Evolutionary conservation across 2,797 vertebrate species (phyloP).

Genomic region (Rhynchotus rufescens): DNA sequence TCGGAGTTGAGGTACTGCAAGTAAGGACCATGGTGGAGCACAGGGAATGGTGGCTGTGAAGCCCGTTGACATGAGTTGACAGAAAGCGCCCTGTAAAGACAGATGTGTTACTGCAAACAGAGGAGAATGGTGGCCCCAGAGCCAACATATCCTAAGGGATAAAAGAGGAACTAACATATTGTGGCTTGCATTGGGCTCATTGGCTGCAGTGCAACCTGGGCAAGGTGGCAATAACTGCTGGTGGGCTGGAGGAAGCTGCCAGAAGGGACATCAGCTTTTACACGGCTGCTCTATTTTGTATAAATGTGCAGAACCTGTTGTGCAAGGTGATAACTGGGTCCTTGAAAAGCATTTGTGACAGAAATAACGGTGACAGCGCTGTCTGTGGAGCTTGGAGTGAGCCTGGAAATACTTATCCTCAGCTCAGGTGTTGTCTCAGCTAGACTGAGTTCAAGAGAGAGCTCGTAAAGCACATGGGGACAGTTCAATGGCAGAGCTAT

Average conservation of each 20-base stretch:
- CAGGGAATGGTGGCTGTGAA: neutral
- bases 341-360: neutral
- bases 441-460: neutral
- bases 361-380: neutral
- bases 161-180: neutral
- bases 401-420: neutral
- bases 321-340: rapidly evolving
- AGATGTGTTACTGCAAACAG: neutral
- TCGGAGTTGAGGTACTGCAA: neutral
- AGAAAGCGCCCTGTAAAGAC: neutral
- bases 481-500: neutral
- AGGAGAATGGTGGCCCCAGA: neutral
- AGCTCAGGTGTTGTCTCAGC: neutral
- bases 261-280: neutral
- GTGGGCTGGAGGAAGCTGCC: neutral
- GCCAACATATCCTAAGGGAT: too few relatives aligned
- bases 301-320: rapidly evolving
- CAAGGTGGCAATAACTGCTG: rapidly evolving
- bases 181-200: neutral
- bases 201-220: neutral
- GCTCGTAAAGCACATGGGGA: neutral
- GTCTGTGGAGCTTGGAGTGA: neutral
- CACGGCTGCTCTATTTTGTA: neutral
- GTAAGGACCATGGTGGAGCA: neutral
- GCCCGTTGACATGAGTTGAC: neutral